Percentiles rank a stretch among this genome's conserved stretches.
phyloP scores from a whole-genome alignment of 1,140 invertebrate species.

The Popillia japonica region DNA sequence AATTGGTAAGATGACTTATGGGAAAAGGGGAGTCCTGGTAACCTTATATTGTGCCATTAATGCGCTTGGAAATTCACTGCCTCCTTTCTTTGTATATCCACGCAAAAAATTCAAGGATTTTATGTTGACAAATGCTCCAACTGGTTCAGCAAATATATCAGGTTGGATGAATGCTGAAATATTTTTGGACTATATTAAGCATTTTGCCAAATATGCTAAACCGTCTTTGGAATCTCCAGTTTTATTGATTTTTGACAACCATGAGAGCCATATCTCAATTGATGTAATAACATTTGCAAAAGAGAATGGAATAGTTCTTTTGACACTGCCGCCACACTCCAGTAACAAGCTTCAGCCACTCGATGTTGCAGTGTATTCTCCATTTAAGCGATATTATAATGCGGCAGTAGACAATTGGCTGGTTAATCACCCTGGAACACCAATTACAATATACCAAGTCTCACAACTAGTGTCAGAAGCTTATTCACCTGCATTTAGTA shows the following conservation, averaged over 20 bases:
- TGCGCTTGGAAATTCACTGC: too few relatives aligned
- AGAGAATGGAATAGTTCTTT: constrained; percentile 50
- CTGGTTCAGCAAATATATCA: too few relatives aligned
- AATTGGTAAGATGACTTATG: too few relatives aligned
- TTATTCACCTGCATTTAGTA: neutral
- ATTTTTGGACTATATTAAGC: constrained; percentile 21
- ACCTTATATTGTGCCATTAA: too few relatives aligned
- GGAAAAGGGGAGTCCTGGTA: too few relatives aligned
- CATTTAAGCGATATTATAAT: constrained; percentile 52
- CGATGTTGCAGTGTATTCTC: too few relatives aligned
- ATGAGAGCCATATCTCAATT: constrained; percentile 6
- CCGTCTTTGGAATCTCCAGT: constrained; percentile 7
- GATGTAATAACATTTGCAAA: neutral
- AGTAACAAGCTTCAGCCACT: too few relatives aligned
- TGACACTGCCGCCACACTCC: constrained; percentile 28
- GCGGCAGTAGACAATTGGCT: constrained; percentile 39
- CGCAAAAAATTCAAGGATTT: too few relatives aligned
- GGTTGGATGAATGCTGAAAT: constrained; percentile 1
- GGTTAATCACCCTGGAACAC: constrained; percentile 36
- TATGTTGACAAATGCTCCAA: too few relatives aligned
- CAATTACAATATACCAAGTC: constrained; percentile 26
- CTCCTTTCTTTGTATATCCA: too few relatives aligned
- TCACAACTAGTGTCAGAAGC: constrained; percentile 11
- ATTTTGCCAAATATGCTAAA: constrained; percentile 20
- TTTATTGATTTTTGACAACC: constrained; percentile 13